Base-by-base conservation (phyloP, 2,797 vertebrate species). In the Falco peregrinus region DNA sequence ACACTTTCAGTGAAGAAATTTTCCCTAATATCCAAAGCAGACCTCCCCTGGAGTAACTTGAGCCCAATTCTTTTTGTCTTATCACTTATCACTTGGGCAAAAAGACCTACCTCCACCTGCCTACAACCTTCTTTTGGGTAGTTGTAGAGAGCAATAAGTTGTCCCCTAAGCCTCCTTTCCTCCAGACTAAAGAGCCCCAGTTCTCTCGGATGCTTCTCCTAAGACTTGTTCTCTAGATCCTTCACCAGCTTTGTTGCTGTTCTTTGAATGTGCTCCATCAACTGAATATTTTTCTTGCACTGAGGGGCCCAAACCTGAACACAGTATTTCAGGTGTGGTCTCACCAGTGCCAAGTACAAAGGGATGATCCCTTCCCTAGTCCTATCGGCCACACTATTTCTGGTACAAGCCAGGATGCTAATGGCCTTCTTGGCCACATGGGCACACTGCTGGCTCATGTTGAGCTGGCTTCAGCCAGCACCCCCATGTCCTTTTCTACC, bases 391-490 rank as follows among this genome's bases (percentile, higher is more conserved):
- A 21, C 20, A 31, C 4, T 68, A 25, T 53, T 48, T 68, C 59
- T 60, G 47, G 54, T 47, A 22, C 20, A 68, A 45, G 4, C 9
- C 24, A 41, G 47, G 29, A n/a, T 26, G 20, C 16, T 20, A 10
- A 4, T 39, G 20, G 14, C 29, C 29, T 53, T 53, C 39, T 82
- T 67, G 39, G 20, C 11, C 25, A 26, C 25, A 29, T 16, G 17
- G 14, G 5, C 10, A 75, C 20, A 29, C 1, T 16, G 1, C n/a
- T 41, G 70, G 16, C 14, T 75, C 17, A 26, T 2, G 2, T 29
- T 68, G n/a, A 75, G 20, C 15, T n/a, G 13, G 14, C 20, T 75
- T 22, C 0, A 0, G 15, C n/a, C 25, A 26, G 16, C 10, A 41
- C 7, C 41, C 13, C 41, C 41, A 43, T 14, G 41, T 15, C 9